Evolutionary conservation across 2,888 invertebrate genomes (phyloP).

Genomic region (Drosophila mulleri): DNA sequence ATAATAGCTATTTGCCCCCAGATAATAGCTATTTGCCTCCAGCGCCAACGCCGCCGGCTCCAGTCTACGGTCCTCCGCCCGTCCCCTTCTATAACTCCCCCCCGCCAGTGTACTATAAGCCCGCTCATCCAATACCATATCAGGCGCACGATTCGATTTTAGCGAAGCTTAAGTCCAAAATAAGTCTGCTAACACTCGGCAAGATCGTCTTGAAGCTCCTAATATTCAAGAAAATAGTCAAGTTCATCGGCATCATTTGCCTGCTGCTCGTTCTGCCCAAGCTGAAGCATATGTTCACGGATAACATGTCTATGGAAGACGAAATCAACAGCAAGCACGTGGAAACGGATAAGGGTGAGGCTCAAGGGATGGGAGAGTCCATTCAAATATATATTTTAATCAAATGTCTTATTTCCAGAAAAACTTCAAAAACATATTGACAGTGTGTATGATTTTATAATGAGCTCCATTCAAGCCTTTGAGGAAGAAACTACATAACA

Average conservation of each 20-base stretch:
- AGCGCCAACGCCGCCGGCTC: conserved; percentile 62
- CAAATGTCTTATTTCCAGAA: conserved; percentile 63
- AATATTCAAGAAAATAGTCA: conserved; percentile 92
- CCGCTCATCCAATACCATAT: conserved; percentile 59
- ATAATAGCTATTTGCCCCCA: conserved; percentile 55
- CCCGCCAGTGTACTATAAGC: conserved; percentile 83
- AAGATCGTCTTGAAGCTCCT: conserved; percentile 91
- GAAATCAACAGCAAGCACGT: conserved; percentile 73
- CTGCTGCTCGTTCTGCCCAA: conserved; percentile 91
- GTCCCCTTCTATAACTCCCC: conserved; percentile 85
- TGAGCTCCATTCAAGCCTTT: conserved; percentile 79
- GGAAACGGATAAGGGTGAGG: conserved; percentile 75
- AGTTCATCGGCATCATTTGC: conserved; percentile 91
- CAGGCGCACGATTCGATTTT: conserved; percentile 85
- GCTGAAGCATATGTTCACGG: conserved; percentile 83
- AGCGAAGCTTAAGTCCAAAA: conserved; percentile 89
- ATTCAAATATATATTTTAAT: not conserved
- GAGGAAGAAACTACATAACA: conserved; percentile 39
- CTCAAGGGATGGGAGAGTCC: not conserved
- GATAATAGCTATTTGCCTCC: conserved; percentile 57
- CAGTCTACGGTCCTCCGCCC: conserved; percentile 85
- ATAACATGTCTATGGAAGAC: conserved; percentile 71
- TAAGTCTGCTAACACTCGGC: conserved; percentile 90
- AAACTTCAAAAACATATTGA: conserved; percentile 85
- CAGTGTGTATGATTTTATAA: conserved; percentile 85